These are phyloP conservation scores for Mesocentrotus franciscanus DNA, from an alignment of 53 echinoderm and acorn worm species.

Conservation along the genomic window DNA sequence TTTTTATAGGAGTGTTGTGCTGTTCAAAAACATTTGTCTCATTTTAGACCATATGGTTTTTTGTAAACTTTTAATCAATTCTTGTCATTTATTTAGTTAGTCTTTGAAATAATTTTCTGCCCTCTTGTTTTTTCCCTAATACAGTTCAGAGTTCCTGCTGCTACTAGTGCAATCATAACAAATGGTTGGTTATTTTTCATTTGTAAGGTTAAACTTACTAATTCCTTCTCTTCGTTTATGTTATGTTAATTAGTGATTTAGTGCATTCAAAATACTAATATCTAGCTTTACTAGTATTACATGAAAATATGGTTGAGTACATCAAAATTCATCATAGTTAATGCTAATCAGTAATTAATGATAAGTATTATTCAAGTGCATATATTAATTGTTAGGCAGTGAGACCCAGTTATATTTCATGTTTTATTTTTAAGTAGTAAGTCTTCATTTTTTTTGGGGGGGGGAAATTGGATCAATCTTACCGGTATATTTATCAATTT, in stretches of 20 bases:
- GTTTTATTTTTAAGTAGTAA: background rate
- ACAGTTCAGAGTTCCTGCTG: constrained; percentile 92
- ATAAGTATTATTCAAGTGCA: background rate
- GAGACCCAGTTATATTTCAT: background rate
- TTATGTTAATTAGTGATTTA: background rate
- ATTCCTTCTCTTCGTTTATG: background rate
- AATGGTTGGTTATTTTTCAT: constrained; percentile 78
- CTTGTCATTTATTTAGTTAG: too few relatives aligned
- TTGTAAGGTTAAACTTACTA: background rate
- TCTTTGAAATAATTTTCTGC: background rate
- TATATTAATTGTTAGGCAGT: background rate
- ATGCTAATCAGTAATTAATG: background rate
- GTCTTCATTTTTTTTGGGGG: too few relatives aligned
- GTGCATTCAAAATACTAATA: too few relatives aligned
- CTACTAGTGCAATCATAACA: constrained; percentile 98
- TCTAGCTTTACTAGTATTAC: too few relatives aligned
- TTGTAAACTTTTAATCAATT: too few relatives aligned
- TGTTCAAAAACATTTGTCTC: too few relatives aligned
- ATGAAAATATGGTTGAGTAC: background rate
- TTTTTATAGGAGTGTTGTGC: too few relatives aligned
- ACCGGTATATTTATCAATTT: too few relatives aligned
- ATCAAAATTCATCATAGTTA: background rate
- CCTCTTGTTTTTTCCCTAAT: background rate
- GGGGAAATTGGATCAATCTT: too few relatives aligned
- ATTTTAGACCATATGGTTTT: too few relatives aligned